A percentile compares a stretch with the other conserved stretches of the same genome.
Evolutionary conservation across 1,140 invertebrate species (phyloP).

Genomic region (Caerostris extrusa): DNA sequence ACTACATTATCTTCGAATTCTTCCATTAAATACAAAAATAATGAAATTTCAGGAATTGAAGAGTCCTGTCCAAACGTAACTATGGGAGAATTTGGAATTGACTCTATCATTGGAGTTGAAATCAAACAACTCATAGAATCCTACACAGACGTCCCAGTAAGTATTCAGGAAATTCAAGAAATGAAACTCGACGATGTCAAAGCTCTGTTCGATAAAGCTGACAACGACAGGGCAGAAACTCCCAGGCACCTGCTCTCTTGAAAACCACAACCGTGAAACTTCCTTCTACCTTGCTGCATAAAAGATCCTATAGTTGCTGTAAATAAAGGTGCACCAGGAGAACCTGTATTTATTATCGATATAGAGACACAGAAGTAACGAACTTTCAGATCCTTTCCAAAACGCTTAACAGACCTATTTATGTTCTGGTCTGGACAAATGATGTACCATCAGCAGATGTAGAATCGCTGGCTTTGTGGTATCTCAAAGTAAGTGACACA

Average conservation of each 20-base stretch:
- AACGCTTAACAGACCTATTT: not conserved
- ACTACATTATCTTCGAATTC: no score
- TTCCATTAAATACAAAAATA: no score
- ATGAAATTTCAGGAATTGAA: slow-evolving; percentile 1
- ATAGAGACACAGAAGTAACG: slow-evolving; percentile 27
- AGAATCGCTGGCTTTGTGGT: slow-evolving; percentile 5
- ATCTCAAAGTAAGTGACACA: slow-evolving; percentile 16
- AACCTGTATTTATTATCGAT: slow-evolving; percentile 26
- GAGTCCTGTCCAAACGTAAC: slow-evolving; percentile 80
- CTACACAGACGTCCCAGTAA: slow-evolving; percentile 92
- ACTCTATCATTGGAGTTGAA: slow-evolving; percentile 98
- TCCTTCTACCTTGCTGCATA: not conserved
- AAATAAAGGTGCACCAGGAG: not conserved
- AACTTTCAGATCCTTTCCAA: not conserved
- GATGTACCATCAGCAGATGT: not conserved
- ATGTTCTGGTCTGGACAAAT: slow-evolving; percentile 44
- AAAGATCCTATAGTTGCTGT: not conserved
- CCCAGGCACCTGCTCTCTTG: not conserved
- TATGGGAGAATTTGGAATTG: slow-evolving; percentile 96
- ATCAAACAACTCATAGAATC: slow-evolving; percentile 97
- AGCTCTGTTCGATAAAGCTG: slow-evolving; percentile 76
- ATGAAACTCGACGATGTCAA: slow-evolving; percentile 89
- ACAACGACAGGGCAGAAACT: not conserved
- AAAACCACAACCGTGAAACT: slow-evolving; percentile 2
- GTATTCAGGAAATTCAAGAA: slow-evolving; percentile 92